Percentiles rank a stretch among this genome's conserved stretches.
These are phyloP conservation scores for Drosophila mayri DNA, from an alignment of 1,140 invertebrate species.

Conservation along the genomic window DNA sequence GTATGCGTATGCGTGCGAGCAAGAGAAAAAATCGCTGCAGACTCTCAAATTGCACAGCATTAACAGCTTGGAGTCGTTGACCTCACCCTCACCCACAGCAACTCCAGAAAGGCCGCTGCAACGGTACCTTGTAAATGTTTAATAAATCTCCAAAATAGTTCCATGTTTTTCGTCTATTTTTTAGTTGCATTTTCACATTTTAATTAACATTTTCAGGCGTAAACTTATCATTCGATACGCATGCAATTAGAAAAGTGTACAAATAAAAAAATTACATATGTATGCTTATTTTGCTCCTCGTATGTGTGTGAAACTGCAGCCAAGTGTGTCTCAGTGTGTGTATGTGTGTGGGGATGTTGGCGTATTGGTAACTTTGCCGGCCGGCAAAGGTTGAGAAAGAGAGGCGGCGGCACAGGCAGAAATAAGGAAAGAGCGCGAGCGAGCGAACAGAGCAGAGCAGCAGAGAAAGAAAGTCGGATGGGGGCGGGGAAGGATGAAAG, in stretches of 20 bases:
- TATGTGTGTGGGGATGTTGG: constrained; percentile 10
- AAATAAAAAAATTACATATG: constrained; percentile 56
- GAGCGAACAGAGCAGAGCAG: constrained; percentile 28
- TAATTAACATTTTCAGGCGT: constrained; percentile 78
- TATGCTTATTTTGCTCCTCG: constrained; percentile 26
- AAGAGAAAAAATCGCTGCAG: background rate
- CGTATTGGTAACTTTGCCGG: constrained; percentile 49
- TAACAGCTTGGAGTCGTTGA: constrained; percentile 31
- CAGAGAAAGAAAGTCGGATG: constrained; percentile 1
- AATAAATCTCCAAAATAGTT: constrained; percentile 11
- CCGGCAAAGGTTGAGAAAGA: constrained; percentile 51
- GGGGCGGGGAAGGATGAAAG: constrained; percentile 18
- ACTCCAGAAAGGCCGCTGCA: constrained; percentile 7
- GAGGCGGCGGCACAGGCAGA: constrained; percentile 5
- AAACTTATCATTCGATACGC: constrained; percentile 68
- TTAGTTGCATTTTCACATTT: constrained; percentile 74
- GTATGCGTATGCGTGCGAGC: constrained; percentile 10
- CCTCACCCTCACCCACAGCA: background rate
- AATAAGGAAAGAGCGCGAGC: constrained; percentile 8
- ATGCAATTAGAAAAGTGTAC: constrained; percentile 75
- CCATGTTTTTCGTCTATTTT: constrained; percentile 14
- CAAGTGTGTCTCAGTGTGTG: constrained; percentile 21
- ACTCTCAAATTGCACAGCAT: constrained; percentile 20
- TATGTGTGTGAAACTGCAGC: constrained; percentile 34
- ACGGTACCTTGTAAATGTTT: constrained; percentile 19